Conservation (phyloP, 2,797 vertebrate genomes). For the Catostomus latipinnis region DNA sequence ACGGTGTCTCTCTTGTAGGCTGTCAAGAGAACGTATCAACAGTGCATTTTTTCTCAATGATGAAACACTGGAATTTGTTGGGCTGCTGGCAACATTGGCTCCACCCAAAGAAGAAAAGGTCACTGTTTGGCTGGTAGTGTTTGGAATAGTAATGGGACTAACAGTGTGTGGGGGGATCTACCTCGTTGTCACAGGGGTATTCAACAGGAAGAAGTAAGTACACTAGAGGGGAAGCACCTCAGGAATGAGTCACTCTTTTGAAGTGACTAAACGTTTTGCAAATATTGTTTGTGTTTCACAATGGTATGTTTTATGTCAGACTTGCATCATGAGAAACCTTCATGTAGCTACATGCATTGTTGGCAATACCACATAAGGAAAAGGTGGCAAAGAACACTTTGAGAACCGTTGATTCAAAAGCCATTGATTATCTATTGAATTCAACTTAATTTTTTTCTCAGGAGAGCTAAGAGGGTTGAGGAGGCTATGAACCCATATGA, state of each 20-base stretch:
- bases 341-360: neutral
- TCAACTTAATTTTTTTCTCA: conserved; percentile 44
- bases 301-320: neutral
- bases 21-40: conserved; percentile 85
- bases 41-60: conserved; percentile 84
- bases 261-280: neutral
- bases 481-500: conserved; percentile 73
- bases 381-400: too few species aligned
- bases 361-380: neutral
- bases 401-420: too few species aligned
- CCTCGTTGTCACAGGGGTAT: conserved; percentile 81
- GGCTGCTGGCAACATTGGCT: conserved; percentile 81
- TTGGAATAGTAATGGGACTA: conserved; percentile 85
- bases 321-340: neutral
- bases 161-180: conserved; percentile 71
- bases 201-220: conserved; percentile 83
- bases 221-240: neutral
- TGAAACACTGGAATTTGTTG: conserved; percentile 85
- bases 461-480: conserved; percentile 51
- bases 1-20: conserved; percentile 66
- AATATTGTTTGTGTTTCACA: neutral
- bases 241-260: neutral
- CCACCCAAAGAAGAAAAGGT: conserved; percentile 81
- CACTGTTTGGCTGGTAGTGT: conserved; percentile 88
- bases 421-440: neutral